These are phyloP conservation scores for Spisula solida DNA, from an alignment of 2,888 invertebrate genomes.

Conservation along the genomic window DNA sequence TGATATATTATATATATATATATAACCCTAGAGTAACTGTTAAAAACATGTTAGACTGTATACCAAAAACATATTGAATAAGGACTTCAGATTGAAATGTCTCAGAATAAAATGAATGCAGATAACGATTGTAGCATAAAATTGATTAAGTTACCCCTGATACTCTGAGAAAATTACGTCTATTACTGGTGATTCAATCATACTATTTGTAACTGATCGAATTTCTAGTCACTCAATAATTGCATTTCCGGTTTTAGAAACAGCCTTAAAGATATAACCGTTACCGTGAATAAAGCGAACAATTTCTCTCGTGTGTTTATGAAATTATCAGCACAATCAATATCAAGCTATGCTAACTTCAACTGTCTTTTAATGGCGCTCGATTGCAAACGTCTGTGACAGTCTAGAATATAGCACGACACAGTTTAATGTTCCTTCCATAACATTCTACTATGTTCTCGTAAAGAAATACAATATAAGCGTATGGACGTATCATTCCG, in stretches of 20 bases:
- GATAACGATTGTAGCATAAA: background rate
- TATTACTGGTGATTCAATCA: background rate
- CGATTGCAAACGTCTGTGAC: background rate
- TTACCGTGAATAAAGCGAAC: background rate
- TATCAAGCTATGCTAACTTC: background rate
- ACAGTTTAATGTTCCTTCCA: background rate
- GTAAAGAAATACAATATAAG: background rate
- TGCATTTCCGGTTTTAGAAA: conserved; percentile 14
- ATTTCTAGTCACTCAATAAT: conserved; percentile 8
- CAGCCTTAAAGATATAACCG: background rate
- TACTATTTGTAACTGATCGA: conserved; percentile 10
- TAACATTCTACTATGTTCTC: background rate
- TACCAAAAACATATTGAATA: background rate
- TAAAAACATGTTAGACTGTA: too few species aligned
- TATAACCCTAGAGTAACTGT: too few species aligned
- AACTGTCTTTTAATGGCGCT: background rate
- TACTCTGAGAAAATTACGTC: background rate
- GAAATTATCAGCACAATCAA: background rate
- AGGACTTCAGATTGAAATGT: too few species aligned
- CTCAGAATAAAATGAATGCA: background rate
- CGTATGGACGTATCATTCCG: background rate
- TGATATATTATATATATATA: too few species aligned
- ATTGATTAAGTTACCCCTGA: background rate
- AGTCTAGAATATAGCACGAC: background rate
- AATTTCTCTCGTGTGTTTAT: background rate